Evolutionary conservation across 2,113 vertebrate genomes (phyloP), one percentile per base, ranked within the genome.

Genomic region (Suncus etruscus): DNA sequence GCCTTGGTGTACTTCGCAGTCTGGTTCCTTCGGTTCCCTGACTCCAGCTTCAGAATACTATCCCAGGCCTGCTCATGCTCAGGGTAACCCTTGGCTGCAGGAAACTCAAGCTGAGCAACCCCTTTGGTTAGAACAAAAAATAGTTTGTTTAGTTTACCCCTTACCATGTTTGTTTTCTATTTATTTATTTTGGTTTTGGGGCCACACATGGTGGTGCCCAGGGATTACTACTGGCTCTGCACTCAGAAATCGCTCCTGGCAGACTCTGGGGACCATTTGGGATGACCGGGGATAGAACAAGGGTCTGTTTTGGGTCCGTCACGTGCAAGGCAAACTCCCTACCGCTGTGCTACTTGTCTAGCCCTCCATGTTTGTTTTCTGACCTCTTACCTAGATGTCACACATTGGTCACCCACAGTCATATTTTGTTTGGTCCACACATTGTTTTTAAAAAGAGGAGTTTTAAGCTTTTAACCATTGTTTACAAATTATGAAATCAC

Each of bases 351-450:
- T 39, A 39, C 39, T 5, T 39, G 3, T 39, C 39, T 5, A 39
- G 39, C 39, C 39, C 39, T 39, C 39, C 5, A 39, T 39, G 39
- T 39, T 39, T 39, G 24, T 63, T 81, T 90, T 86, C 76, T 83
- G 4, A 73, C 83, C 73, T 92, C 65, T 92, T 65, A 54, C 74
- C 61, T 72, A 77, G 27, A 29, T 89, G 86, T 70, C 86, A 88
- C 68, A 31, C 9, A 61, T 65, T 80, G 75, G 68, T 51, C 31
- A 78, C 85, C 15, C 12, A n/a, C 69, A 65, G 69, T 75, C 47
- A 65, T 20, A 12, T 63, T 94, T 79, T 68, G 68, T 61, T 85
- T 90, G 54, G 61, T 77, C 31, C 51, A 58, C 47, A 31, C 12
- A 6, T 27, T 81, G n/a, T 69, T 83, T 86, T 11, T 50, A 24